phyloP scores from a whole-genome alignment of 1,140 invertebrate genomes.

The Hycleus cichorii region DNA sequence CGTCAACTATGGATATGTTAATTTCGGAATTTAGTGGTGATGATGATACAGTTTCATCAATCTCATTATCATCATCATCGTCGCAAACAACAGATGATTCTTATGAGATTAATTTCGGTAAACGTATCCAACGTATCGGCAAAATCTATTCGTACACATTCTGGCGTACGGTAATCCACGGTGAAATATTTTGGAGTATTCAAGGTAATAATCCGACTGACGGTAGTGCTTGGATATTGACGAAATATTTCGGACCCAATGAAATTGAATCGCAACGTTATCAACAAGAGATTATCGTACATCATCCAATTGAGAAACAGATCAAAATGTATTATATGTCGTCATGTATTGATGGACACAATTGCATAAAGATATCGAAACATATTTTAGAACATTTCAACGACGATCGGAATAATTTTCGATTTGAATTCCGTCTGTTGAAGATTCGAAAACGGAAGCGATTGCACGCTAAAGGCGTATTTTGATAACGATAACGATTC shows the following conservation, averaged over 20 bases:
- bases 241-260: constrained; percentile 32
- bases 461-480: constrained; percentile 25
- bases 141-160: constrained; percentile 38
- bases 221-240: constrained; percentile 32
- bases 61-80: too few relatives aligned
- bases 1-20: too few relatives aligned
- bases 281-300: constrained; percentile 33
- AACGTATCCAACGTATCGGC: constrained; percentile 26
- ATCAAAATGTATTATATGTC: constrained; percentile 35
- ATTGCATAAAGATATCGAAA: constrained; percentile 33
- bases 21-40: not conserved
- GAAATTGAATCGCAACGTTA: constrained; percentile 28
- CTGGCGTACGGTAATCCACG: constrained; percentile 34
- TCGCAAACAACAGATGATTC: constrained; percentile 21
- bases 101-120: constrained; percentile 31
- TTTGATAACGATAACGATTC: constrained; percentile 4
- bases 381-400: constrained; percentile 33
- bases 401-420: constrained; percentile 29
- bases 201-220: constrained; percentile 31
- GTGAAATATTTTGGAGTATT: constrained; percentile 36
- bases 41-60: constrained; percentile 9
- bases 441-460: constrained; percentile 24
- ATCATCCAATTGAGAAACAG: constrained; percentile 31
- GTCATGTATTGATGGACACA: constrained; percentile 28
- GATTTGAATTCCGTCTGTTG: constrained; percentile 33